A percentile compares a stretch with the other conserved stretches of the same genome.
Evolutionary conservation across 2,113 vertebrate species (phyloP).

Genomic region (Pseudorasbora parva): DNA sequence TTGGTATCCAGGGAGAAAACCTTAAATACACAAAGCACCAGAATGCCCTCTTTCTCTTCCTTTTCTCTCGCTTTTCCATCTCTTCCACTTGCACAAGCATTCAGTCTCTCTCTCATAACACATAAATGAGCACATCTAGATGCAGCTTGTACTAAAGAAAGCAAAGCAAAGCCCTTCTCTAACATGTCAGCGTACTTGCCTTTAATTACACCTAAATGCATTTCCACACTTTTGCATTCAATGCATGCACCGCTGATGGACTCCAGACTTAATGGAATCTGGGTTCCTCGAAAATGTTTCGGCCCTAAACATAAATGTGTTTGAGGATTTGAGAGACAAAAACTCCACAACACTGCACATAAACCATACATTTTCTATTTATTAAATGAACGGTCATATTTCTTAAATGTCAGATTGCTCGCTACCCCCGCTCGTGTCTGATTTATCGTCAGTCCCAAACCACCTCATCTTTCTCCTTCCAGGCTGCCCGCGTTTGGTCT

Average conservation of each 20-base stretch:
- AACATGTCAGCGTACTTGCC: constrained; percentile 34
- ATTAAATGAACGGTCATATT: constrained; percentile 51
- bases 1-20: constrained; percentile 68
- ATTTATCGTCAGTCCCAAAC: constrained; percentile 51
- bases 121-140: constrained; percentile 44
- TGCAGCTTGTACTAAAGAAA: constrained; percentile 18
- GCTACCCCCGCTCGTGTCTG: constrained; percentile 25
- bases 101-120: constrained; percentile 17
- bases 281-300: background rate
- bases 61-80: constrained; percentile 45
- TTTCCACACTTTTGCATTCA: constrained; percentile 40
- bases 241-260: background rate
- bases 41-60: constrained; percentile 63
- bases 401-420: constrained; percentile 53
- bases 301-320: constrained; percentile 11
- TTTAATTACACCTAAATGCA: constrained; percentile 58
- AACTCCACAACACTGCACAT: background rate
- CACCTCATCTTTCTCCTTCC: constrained; percentile 50
- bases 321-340: background rate
- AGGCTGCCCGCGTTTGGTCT: constrained; percentile 63
- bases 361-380: constrained; percentile 37
- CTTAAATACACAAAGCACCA: constrained; percentile 73
- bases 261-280: constrained; percentile 19
- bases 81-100: constrained; percentile 36
- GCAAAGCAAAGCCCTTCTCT: constrained; percentile 38